Evolutionary conservation across 2,797 vertebrate genomes (phyloP).

Genomic region (Siniperca scherzeri): DNA sequence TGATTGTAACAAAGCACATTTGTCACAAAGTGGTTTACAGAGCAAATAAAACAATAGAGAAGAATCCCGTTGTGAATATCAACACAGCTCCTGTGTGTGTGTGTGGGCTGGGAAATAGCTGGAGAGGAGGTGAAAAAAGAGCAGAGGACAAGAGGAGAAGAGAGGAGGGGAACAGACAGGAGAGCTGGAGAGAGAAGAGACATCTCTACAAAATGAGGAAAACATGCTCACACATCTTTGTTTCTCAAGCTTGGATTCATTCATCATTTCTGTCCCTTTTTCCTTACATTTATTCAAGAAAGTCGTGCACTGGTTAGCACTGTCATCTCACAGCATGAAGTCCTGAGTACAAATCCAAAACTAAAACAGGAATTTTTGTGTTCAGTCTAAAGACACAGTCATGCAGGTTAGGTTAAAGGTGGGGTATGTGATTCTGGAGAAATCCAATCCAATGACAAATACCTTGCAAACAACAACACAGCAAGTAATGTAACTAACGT

Average conservation of each 20-base stretch:
- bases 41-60: constrained; percentile 43
- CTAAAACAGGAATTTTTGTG: no score
- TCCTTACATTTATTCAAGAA: not conserved
- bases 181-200: not conserved
- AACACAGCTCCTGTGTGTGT: not conserved
- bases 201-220: not conserved
- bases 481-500: no score
- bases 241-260: constrained; percentile 1
- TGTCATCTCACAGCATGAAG: constrained; percentile 4
- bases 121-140: constrained; percentile 15
- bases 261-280: constrained; percentile 1
- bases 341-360: not conserved
- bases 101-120: constrained; percentile 19
- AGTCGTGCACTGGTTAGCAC: not conserved
- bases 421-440: no score
- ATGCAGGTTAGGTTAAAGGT: no score
- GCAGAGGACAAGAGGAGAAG: not conserved
- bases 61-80: constrained; percentile 15
- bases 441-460: no score
- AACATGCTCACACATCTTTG: not conserved
- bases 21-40: constrained; percentile 18
- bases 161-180: not conserved
- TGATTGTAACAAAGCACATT: constrained; percentile 6
- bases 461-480: no score
- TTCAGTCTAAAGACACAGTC: no score